Evolutionary conservation across 2,888 invertebrate genomes (phyloP).

Genomic region (Pedicia rivosa): DNA sequence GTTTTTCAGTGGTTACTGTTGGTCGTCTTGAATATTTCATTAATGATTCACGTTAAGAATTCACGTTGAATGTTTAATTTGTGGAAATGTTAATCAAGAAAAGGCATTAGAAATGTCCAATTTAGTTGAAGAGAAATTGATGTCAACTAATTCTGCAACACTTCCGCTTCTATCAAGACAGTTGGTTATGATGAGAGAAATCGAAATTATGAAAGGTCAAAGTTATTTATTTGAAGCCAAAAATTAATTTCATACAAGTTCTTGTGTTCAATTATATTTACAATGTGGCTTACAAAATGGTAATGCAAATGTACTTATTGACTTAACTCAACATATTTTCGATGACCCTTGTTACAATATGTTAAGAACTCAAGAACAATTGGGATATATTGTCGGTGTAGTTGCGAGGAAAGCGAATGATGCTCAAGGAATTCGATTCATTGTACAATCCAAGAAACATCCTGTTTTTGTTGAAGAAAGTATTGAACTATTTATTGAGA

Average conservation of each 20-base stretch:
- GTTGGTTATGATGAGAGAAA: conserved; percentile 61
- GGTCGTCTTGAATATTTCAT: conserved; percentile 65
- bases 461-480: conserved; percentile 72
- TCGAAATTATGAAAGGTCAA: conserved; percentile 65
- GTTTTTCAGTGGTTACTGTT: conserved; percentile 51
- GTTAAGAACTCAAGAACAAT: conserved; percentile 80
- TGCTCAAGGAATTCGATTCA: conserved; percentile 63
- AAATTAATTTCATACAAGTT: conserved; percentile 76
- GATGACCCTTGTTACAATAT: conserved; percentile 84
- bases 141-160: conserved; percentile 25
- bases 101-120: conserved; percentile 55
- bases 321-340: conserved; percentile 75
- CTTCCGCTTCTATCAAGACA: conserved; percentile 70
- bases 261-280: conserved; percentile 74
- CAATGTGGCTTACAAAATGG: conserved; percentile 68
- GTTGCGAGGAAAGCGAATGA: conserved; percentile 71
- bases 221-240: conserved; percentile 58
- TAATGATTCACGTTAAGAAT: conserved; percentile 64
- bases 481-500: conserved; percentile 74
- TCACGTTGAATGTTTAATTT: conserved; percentile 78
- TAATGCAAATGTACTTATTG: conserved; percentile 60
- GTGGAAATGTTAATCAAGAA: conserved; percentile 68
- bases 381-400: conserved; percentile 91
- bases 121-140: conserved; percentile 48
- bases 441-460: conserved; percentile 66